Conservation (phyloP, 2,113 vertebrate species). For the Colossoma macropomum region DNA sequence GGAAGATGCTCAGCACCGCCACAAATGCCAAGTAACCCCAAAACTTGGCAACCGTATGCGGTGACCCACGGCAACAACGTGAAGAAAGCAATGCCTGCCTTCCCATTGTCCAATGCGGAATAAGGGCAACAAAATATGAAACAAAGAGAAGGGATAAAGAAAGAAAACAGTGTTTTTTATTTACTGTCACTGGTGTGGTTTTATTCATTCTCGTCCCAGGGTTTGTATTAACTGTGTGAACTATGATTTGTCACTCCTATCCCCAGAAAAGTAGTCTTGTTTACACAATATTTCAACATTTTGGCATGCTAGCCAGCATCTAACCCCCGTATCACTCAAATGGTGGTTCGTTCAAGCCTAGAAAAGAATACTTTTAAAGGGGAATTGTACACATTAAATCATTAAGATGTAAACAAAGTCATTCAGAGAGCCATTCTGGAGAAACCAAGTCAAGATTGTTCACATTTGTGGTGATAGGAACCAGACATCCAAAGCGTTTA, state of each 20-base stretch:
- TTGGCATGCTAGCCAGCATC: neutral
- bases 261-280: neutral
- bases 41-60: constrained; percentile 20
- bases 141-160: constrained; percentile 37
- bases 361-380: too few species aligned
- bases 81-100: constrained; percentile 36
- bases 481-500: too few species aligned
- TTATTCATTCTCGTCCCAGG: constrained; percentile 24
- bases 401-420: constrained; percentile 26
- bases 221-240: constrained; percentile 47
- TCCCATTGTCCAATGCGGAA: neutral
- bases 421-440: too few species aligned
- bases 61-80: neutral
- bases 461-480: too few species aligned
- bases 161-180: constrained; percentile 41
- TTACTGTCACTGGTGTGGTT: constrained; percentile 62
- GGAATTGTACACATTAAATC: too few species aligned
- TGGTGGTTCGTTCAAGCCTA: too few species aligned
- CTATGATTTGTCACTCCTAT: constrained; percentile 15
- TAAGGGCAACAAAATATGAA: constrained; percentile 6
- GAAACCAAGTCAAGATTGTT: too few species aligned
- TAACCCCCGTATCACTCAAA: neutral
- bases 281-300: neutral
- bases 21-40: constrained; percentile 80
- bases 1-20: constrained; percentile 81